phyloP scores from a whole-genome alignment of 2,113 vertebrate genomes.

The Corapipo altera region DNA sequence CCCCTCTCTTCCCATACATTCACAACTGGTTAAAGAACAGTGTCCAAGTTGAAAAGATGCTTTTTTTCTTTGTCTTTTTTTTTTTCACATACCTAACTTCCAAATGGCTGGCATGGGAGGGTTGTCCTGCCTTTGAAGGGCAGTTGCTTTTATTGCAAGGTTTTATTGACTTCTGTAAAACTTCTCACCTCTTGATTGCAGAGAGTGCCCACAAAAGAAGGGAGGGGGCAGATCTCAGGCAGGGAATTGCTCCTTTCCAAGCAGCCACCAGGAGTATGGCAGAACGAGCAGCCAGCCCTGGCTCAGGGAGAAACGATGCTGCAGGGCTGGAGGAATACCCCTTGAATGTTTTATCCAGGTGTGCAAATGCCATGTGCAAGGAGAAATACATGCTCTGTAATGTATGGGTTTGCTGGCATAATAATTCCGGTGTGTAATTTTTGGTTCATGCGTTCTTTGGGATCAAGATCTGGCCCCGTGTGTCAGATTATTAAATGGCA shows the following conservation, averaged over 20 bases:
- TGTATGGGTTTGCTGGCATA: neutral
- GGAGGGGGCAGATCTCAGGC: neutral
- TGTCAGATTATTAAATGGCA: conserved; percentile 50
- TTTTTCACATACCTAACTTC: neutral
- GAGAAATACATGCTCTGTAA: neutral
- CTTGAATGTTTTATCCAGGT: neutral
- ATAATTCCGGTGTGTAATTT: neutral
- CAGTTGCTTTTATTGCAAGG: conserved; percentile 12
- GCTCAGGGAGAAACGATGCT: neutral
- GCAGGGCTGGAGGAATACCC: neutral
- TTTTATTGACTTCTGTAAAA: conserved; percentile 48
- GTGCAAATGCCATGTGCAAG: neutral
- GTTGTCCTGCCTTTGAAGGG: conserved; percentile 24
- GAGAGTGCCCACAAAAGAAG: neutral
- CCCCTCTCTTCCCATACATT: neutral
- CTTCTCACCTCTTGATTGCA: conserved; percentile 23
- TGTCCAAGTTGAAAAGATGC: neutral
- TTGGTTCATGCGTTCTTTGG: neutral
- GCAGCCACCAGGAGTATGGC: neutral
- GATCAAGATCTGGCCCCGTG: neutral
- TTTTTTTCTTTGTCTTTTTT: accelerated
- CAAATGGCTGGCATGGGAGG: conserved; percentile 7
- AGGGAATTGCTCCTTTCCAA: neutral
- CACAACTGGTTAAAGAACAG: neutral
- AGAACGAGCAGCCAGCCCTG: neutral